phyloP scores from a whole-genome alignment of 2,888 invertebrate genomes.

The Augiades crinisus region DNA sequence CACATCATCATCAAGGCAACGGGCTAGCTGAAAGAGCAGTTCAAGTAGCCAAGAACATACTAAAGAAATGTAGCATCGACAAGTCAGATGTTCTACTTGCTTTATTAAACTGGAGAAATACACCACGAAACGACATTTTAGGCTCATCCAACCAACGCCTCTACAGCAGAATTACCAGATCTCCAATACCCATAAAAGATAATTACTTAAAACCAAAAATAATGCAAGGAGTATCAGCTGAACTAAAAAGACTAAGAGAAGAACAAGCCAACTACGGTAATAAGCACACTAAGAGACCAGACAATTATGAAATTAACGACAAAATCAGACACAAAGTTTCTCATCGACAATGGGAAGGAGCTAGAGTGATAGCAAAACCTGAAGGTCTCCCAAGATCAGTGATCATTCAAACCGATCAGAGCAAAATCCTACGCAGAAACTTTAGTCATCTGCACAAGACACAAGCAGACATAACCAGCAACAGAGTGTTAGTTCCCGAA shows the following conservation, averaged over 20 bases:
- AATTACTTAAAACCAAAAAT: slow-evolving; percentile 20
- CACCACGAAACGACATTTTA: slow-evolving; percentile 4
- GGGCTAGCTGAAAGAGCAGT: slow-evolving; percentile 20
- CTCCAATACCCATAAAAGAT: slow-evolving; percentile 17
- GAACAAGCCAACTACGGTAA: slow-evolving; percentile 9
- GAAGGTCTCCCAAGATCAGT: background rate
- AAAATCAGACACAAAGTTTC: background rate
- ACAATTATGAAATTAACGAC: too few species aligned
- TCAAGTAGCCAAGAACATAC: slow-evolving; percentile 23
- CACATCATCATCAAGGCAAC: slow-evolving; percentile 23
- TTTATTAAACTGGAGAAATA: slow-evolving; percentile 30
- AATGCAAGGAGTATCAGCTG: slow-evolving; percentile 21
- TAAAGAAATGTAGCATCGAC: slow-evolving; percentile 23
- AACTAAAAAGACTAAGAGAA: too few species aligned
- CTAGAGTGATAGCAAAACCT: background rate
- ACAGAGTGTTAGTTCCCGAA: background rate
- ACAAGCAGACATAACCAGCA: slow-evolving; percentile 1
- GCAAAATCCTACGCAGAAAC: background rate
- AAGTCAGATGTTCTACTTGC: slow-evolving; percentile 29
- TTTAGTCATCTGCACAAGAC: background rate
- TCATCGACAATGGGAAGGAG: background rate
- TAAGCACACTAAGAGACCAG: too few species aligned
- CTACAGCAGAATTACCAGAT: too few species aligned
- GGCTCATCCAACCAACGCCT: too few species aligned
- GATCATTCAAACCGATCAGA: background rate